phyloP scores from a whole-genome alignment of 2,888 invertebrate genomes.

The Lasioglossum zephyrum region DNA sequence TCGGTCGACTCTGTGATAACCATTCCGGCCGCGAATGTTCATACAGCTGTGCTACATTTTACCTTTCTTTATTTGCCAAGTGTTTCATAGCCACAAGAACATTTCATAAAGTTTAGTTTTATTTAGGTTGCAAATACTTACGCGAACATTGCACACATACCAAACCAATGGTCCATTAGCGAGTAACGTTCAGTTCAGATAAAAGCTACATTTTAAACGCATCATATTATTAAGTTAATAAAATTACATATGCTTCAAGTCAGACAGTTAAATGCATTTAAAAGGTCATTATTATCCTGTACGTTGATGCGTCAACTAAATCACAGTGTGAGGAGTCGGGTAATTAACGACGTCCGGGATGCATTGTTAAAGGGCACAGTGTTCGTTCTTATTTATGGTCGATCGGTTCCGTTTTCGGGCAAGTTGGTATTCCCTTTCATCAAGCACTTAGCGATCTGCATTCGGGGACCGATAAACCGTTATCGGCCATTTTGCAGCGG shows the following conservation, averaged over 20 bases:
- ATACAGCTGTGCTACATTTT: background rate
- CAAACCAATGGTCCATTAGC: background rate
- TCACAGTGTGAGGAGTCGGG: too few species aligned
- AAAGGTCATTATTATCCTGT: background rate
- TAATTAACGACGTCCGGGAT: background rate
- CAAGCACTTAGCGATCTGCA: constrained; percentile 16
- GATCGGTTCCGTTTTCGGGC: background rate
- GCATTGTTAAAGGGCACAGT: background rate
- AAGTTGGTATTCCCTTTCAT: background rate
- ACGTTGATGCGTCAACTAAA: too few species aligned
- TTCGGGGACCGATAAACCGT: background rate
- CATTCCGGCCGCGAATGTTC: background rate
- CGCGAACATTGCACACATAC: background rate
- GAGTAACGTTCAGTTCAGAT: background rate
- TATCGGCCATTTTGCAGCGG: background rate
- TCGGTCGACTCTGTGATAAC: background rate
- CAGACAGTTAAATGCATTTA: too few species aligned
- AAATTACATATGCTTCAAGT: too few species aligned
- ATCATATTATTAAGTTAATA: background rate
- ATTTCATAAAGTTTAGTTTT: background rate
- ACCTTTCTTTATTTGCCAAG: background rate
- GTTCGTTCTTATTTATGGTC: background rate
- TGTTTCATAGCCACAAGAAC: background rate
- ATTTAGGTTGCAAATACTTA: background rate
- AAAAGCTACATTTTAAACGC: background rate